A percentile compares a stretch with the other conserved stretches of the same genome.
These are phyloP conservation scores for Eupithecia subfuscata DNA, from an alignment of 2,888 invertebrate genomes.

Conservation along the genomic window DNA sequence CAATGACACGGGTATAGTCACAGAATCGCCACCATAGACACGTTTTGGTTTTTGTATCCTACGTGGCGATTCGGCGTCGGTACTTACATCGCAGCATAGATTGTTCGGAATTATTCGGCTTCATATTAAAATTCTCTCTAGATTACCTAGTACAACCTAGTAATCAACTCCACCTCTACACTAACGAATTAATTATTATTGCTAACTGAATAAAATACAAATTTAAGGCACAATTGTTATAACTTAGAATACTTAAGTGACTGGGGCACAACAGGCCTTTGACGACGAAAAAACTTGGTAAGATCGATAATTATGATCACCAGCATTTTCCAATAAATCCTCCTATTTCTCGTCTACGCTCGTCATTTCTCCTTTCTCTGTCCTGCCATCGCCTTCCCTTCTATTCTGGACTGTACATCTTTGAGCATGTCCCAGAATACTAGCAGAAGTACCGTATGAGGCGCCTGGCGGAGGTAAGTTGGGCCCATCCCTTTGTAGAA, in stretches of 20 bases:
- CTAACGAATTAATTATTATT: not conserved
- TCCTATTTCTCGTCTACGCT: not conserved
- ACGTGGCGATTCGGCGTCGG: too few relatives aligned
- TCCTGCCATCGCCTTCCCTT: constrained; percentile 36
- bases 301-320: not conserved
- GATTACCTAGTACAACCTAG: too few relatives aligned
- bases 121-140: too few relatives aligned
- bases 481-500: constrained; percentile 97
- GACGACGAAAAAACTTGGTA: not conserved
- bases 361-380: not conserved
- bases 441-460: constrained; percentile 94
- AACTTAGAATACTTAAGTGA: not conserved
- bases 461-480: constrained; percentile 94
- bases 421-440: constrained; percentile 94
- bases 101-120: too few relatives aligned
- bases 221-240: not conserved
- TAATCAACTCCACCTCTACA: not conserved
- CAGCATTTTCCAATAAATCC: not conserved
- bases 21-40: too few relatives aligned
- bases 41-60: too few relatives aligned
- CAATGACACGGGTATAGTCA: too few relatives aligned
- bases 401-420: constrained; percentile 66
- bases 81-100: too few relatives aligned
- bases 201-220: not conserved
- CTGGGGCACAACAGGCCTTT: not conserved